phyloP scores from a whole-genome alignment of 2,797 vertebrate genomes.

The Microcaecilia unicolor region DNA sequence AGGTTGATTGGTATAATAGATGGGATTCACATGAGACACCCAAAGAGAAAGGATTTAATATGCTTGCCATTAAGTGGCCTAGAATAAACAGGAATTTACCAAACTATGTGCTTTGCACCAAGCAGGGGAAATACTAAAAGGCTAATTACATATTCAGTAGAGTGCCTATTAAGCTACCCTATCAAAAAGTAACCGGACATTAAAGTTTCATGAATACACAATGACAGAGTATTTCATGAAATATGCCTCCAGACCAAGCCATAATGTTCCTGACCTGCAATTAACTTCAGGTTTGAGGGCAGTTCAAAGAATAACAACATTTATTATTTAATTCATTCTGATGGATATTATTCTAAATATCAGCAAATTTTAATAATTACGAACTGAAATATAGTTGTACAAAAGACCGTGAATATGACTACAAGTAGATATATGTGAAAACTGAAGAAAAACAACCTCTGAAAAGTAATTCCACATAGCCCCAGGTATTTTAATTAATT shows the following conservation, averaged over 20 bases:
- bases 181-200: slow-evolving; percentile 20
- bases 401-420: neutral
- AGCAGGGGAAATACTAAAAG: neutral
- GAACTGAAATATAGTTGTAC: neutral
- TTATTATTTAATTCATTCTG: neutral
- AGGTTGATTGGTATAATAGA: too few relatives aligned
- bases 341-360: too few relatives aligned
- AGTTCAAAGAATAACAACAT: neutral
- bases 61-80: neutral
- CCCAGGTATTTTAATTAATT: neutral
- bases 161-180: slow-evolving; percentile 18
- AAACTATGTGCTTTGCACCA: neutral
- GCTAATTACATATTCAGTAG: neutral
- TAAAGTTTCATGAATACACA: slow-evolving; percentile 26
- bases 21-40: too few relatives aligned
- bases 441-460: neutral
- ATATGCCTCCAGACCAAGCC: slow-evolving; percentile 5
- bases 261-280: slow-evolving; percentile 2
- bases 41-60: too few relatives aligned
- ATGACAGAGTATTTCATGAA: slow-evolving; percentile 5
- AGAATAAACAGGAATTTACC: slow-evolving; percentile 2
- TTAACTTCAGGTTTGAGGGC: neutral
- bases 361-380: slow-evolving; percentile 6
- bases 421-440: slow-evolving; percentile 7
- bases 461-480: neutral